These are phyloP conservation scores for Junonia oenone DNA, from an alignment of 2,888 invertebrate genomes.

Conservation along the genomic window DNA sequence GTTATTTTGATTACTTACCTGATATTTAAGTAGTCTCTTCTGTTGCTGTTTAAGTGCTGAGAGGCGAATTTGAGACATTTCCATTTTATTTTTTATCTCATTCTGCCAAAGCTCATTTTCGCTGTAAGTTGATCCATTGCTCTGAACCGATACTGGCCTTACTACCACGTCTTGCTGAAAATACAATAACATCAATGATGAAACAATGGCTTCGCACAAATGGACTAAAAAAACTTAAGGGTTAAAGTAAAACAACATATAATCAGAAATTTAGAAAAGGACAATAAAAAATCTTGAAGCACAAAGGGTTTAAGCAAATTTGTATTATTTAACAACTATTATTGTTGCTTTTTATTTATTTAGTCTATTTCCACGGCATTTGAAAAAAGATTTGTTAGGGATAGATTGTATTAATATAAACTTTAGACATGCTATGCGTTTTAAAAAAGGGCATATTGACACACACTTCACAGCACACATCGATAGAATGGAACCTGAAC, in stretches of 20 bases:
- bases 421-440: conserved; percentile 19
- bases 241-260: conserved; percentile 6
- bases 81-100: conserved; percentile 81
- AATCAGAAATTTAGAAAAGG: not conserved
- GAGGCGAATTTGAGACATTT: conserved; percentile 80
- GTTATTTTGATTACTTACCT: too few relatives aligned
- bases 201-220: not conserved
- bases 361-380: not conserved
- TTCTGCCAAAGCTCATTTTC: conserved; percentile 78
- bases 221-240: not conserved
- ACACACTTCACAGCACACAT: conserved; percentile 47
- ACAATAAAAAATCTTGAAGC: conserved; percentile 1
- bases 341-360: not conserved
- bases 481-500: conserved; percentile 64
- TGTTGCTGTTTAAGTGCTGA: conserved; percentile 81
- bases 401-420: conserved; percentile 1
- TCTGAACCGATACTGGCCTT: conserved; percentile 70
- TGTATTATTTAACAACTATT: not conserved
- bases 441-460: conserved; percentile 22
- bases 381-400: not conserved
- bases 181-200: not conserved
- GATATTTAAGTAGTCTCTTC: conserved; percentile 68
- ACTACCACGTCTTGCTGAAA: conserved; percentile 63
- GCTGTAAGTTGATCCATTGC: conserved; percentile 71
- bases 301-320: not conserved